Base-by-base conservation (phyloP, 2,888 invertebrate species). In the Lasioglossum vierecki region DNA sequence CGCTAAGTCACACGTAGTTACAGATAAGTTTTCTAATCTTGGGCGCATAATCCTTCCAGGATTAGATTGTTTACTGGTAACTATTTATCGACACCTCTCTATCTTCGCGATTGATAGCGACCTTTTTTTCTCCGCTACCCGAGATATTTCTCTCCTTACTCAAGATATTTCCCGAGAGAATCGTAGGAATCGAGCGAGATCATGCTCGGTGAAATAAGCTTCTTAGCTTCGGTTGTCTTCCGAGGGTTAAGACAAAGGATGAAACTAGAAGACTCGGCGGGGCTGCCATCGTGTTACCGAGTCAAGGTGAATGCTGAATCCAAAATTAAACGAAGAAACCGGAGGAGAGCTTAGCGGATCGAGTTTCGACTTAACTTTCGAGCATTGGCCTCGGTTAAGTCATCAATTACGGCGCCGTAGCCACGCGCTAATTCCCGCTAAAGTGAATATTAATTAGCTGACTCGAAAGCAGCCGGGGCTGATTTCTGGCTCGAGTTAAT, bases 371-470 rank as follows among this genome's bases (percentile, higher is more conserved):
- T 87, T 81, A 83, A 81, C 83, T 79, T 78, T 79, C 68, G 53
- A 46, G 63, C 74, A 71, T 39, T 57, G 79, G 71, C 63, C 84
- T 82, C 82, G 80, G 87, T 68, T 84, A 63, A 82, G 77, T 87
- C 79, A 82, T 87, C 84, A 87, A 87, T 87, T 84, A 84, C 74
- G 78, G 13, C 53, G 80, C 44, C 71, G 76, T 44, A 53, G 76
- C 76, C 73, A 66, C 79, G 87, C 79, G 78, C 57, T 82, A 87
- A 87, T 87, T 82, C 80, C 60, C 66, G 46, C 44, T 41, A 86
- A 86, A 82, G 82, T 76, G 79, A 86, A 86, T 86, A 82, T 82
- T 82, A 86, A 86, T 82, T 86, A 86, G 86, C 80, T 39, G 44
- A 70, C 44, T 80, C 76, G 76, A 73, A 85, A 72, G 49, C 73